These are phyloP conservation scores for Porites evermanni DNA, from an alignment of 92 coral and sea anemone species.

Conservation along the genomic window DNA sequence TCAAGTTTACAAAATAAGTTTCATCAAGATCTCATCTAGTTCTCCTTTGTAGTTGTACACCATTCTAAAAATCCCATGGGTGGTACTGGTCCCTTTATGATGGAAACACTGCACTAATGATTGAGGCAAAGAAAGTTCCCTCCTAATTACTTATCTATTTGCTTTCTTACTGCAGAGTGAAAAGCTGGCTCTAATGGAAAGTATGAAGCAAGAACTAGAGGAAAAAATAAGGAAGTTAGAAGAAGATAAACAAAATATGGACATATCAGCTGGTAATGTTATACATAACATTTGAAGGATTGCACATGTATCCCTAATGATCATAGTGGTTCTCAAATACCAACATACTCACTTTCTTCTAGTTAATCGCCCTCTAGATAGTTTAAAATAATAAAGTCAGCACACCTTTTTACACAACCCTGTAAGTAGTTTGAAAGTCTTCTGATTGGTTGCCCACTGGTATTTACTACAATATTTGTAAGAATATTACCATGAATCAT, in stretches of 20 bases:
- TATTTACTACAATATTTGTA: too few species aligned
- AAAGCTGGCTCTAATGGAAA: conserved; percentile 92
- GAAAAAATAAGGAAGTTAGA: conserved; percentile 96
- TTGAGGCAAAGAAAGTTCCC: not conserved
- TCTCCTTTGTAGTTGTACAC: not conserved
- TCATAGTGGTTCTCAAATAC: too few species aligned
- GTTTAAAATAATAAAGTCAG: too few species aligned
- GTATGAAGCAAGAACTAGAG: conserved; percentile 96
- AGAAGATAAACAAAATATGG: conserved; percentile 98
- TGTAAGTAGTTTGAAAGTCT: too few species aligned
- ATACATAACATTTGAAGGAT: too few species aligned
- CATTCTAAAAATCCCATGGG: too few species aligned
- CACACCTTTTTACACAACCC: too few species aligned
- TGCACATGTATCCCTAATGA: too few species aligned
- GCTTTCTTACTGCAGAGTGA: conserved; percentile 77
- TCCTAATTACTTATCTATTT: not conserved
- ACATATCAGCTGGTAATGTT: conserved; percentile 87
- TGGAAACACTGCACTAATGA: not conserved
- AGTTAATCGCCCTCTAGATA: too few species aligned
- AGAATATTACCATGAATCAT: too few species aligned
- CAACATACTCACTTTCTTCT: too few species aligned
- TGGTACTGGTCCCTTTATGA: too few species aligned
- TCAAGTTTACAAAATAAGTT: not conserved
- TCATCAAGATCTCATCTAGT: not conserved
- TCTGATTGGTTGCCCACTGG: not conserved